phyloP scores from a whole-genome alignment of 35 echinoderm and acorn worm genomes.

The Stichopus chloronotus region DNA sequence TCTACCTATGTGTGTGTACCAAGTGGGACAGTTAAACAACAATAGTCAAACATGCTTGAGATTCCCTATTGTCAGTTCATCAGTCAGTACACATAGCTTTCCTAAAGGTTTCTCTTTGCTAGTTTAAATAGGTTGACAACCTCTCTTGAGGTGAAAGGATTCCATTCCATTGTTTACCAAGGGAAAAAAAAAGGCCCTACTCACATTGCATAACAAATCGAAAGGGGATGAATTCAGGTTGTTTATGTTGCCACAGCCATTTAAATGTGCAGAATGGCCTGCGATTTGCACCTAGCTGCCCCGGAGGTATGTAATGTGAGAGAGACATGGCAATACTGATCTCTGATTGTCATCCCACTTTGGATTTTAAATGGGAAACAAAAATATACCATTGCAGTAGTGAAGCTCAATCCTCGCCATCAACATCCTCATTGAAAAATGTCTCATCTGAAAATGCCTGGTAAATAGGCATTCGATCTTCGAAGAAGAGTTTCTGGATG shows the following conservation, averaged over 20 bases:
- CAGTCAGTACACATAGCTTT: background rate
- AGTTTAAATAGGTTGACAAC: background rate
- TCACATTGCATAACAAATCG: conserved; percentile 27
- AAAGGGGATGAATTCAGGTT: background rate
- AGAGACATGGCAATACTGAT: too few species aligned
- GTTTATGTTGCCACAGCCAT: conserved; percentile 34
- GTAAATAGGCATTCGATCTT: too few species aligned
- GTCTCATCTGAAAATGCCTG: too few species aligned
- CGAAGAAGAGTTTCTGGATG: too few species aligned
- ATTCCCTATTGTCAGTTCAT: background rate
- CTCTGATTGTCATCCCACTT: too few species aligned
- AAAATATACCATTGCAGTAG: too few species aligned
- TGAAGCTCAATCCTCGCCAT: too few species aligned
- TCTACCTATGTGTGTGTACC: background rate
- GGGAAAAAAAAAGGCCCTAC: background rate
- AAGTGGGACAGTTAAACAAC: background rate
- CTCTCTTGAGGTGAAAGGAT: conserved; percentile 14
- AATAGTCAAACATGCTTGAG: background rate
- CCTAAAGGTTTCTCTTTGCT: background rate
- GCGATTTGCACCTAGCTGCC: background rate
- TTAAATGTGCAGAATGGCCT: background rate
- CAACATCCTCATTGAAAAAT: too few species aligned
- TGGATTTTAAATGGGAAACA: too few species aligned
- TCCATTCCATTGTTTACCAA: conserved; percentile 11
- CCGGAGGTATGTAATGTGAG: background rate